Base-by-base conservation (phyloP, 2,888 invertebrate genomes). In the Pegoplata infirma region DNA sequence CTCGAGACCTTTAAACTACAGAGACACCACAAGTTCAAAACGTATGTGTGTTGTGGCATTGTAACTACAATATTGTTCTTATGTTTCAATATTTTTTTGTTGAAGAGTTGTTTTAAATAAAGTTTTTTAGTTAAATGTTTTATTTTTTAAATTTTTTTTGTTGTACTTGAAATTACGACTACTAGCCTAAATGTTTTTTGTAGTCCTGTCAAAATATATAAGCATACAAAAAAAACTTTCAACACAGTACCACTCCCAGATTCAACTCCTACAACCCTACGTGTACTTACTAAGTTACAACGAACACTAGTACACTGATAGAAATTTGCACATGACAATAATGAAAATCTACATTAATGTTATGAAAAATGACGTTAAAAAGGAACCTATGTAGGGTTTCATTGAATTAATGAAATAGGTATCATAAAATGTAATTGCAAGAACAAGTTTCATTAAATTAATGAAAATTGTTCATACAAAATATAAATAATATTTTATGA, bases 111-210 rank as follows among this genome's bases (percentile, higher is more conserved):
- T 47, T 68, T 58, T 21, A 36, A 12, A 21, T 14, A 8, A 63
- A 49, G 49, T 28, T 47, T 23, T 21, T 67, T 32, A 51, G 56
- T 23, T 47, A n/a, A n/a, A n/a, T n/a, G n/a, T n/a, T n/a, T n/a
- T n/a, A n/a, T n/a, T n/a, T n/a, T n/a, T n/a, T n/a, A 32, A 23
- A 58, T 47, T 53, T 53, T 28, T 47, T 72, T 71, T 72, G 17
- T 17, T 12, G 25, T 58, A 28, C 19, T 56, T 21, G 32, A 58
- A 63, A 56, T 68, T 68, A 59, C 36, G 40, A 55, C 40, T 53
- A 53, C 46, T 78, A 40, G 73, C 59, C 69, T 47, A 78, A 78
- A 69, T 55, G 69, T 36, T 63, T 10, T 61, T 56, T 23, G 32
- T 55, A 25, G 7, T 53, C 56, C 23, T 61, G 55, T 56, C 66